Conservation (phyloP, 2,888 invertebrate species). For the Cloeon dipterum region DNA sequence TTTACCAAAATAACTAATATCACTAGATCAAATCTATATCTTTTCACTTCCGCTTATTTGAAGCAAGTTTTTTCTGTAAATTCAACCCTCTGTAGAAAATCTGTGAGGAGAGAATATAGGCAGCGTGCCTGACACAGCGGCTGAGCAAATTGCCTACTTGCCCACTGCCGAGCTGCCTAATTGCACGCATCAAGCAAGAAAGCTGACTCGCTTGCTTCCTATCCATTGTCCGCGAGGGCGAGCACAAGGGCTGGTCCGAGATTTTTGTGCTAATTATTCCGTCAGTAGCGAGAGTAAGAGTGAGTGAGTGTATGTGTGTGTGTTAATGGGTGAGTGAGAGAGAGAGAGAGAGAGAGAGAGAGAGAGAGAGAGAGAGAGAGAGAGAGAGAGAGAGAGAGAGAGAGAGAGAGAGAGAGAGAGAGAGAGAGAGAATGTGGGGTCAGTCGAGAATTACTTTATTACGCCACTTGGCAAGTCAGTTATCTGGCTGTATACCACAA, state of each 20-base stretch:
- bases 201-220: not conserved
- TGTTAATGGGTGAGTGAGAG: not conserved
- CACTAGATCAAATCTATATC: too few species aligned
- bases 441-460: too few species aligned
- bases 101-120: too few species aligned
- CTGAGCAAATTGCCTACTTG: too few species aligned
- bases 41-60: too few species aligned
- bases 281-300: not conserved
- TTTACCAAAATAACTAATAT: too few species aligned
- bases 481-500: too few species aligned
- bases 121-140: too few species aligned
- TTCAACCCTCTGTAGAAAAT: too few species aligned
- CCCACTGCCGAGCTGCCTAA: too few species aligned
- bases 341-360: not conserved
- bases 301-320: not conserved
- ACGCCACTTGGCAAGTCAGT: too few species aligned
- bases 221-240: not conserved
- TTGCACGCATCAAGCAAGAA: not conserved
- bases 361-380: not conserved
- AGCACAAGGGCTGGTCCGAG: not conserved
- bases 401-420: not conserved
- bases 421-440: not conserved
- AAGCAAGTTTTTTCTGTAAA: too few species aligned
- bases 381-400: not conserved
- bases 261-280: not conserved